A percentile compares a stretch with the other conserved stretches of the same genome.
phyloP scores from a whole-genome alignment of 35 echinoderm and acorn worm genomes.

The Apostichopus parvimensis region DNA sequence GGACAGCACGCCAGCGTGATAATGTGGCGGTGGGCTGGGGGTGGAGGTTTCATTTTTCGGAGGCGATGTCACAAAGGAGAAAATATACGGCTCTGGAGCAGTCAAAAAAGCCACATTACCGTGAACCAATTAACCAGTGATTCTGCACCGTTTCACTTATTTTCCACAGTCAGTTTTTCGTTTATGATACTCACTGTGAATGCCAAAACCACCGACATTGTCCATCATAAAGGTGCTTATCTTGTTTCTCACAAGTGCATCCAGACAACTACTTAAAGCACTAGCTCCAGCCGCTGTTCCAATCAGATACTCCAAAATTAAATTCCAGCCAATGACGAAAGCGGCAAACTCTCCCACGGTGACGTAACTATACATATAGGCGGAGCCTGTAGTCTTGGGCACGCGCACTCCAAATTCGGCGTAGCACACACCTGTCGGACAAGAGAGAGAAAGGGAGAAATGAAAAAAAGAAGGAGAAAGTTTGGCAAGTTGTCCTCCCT shows the following conservation, averaged over 20 bases:
- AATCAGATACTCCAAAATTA: constrained; percentile 96
- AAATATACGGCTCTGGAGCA: too few species aligned
- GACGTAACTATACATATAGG: constrained; percentile 99
- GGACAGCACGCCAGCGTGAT: too few species aligned
- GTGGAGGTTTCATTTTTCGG: too few species aligned
- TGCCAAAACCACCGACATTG: constrained; percentile 94
- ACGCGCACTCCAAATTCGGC: constrained; percentile 96
- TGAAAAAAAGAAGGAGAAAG: too few species aligned
- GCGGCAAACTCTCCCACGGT: constrained; percentile 97
- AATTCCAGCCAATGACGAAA: constrained; percentile 96
- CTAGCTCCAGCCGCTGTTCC: constrained; percentile 96
- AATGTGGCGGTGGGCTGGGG: too few species aligned
- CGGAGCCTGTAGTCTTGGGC: constrained; percentile 93
- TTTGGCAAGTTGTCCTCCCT: too few species aligned
- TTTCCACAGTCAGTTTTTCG: too few species aligned
- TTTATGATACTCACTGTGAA: constrained; percentile 89
- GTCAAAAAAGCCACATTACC: too few species aligned
- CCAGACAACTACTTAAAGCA: constrained; percentile 91
- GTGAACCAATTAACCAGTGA: too few species aligned
- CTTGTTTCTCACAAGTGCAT: constrained; percentile 75
- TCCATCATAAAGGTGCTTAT: constrained; percentile 96
- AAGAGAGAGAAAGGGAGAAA: constrained; percentile 24
- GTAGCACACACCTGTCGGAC: constrained; percentile 90
- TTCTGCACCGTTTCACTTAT: too few species aligned
- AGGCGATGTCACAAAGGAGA: too few species aligned